A percentile compares a stretch with the other conserved stretches of the same genome.
phyloP scores from a whole-genome alignment of 2,113 vertebrate genomes.

The Zosterops japonicus region DNA sequence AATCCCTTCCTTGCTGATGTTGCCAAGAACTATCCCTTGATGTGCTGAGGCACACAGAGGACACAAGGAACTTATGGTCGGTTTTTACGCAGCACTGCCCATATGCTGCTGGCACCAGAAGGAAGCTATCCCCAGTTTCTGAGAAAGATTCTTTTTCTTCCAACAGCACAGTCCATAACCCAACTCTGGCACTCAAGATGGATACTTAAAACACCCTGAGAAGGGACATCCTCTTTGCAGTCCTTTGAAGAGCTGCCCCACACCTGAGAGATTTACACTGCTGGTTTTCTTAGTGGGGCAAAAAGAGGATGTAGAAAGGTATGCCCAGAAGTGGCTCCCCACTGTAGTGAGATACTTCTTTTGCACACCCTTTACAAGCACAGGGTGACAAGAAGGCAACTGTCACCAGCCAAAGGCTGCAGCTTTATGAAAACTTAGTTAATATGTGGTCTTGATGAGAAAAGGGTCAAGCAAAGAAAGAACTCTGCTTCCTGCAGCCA shows the following conservation, averaged over 20 bases:
- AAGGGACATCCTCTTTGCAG: neutral
- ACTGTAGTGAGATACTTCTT: neutral
- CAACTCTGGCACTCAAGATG: neutral
- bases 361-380: neutral
- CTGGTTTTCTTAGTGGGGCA: neutral
- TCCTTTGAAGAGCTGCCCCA: neutral
- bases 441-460: neutral
- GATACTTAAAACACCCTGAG: neutral
- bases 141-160: neutral
- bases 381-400: neutral
- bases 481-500: neutral
- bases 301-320: neutral
- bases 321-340: neutral
- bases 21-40: neutral
- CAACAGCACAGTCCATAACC: neutral
- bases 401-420: neutral
- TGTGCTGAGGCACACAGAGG: neutral
- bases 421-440: neutral
- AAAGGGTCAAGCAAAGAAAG: neutral
- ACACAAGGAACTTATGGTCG: accelerated
- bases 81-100: neutral
- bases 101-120: neutral
- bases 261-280: neutral
- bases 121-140: neutral
- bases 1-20: neutral